A percentile compares a stretch with the other conserved stretches of the same genome.
These are phyloP conservation scores for Cantharis rufa DNA, from an alignment of 2,888 invertebrate species.

Conservation along the genomic window DNA sequence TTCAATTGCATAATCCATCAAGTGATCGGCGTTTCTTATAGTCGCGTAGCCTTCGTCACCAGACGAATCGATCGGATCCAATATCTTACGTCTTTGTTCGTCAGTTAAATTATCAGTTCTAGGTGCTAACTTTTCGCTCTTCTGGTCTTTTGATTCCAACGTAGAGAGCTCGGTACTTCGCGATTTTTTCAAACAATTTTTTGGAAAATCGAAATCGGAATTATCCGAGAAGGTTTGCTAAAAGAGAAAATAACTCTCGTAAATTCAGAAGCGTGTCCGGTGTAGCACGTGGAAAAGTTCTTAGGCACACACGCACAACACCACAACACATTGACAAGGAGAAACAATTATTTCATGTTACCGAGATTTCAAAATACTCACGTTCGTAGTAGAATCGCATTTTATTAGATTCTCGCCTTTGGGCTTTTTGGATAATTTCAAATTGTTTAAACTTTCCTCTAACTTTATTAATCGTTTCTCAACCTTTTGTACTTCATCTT, in stretches of 20 bases:
- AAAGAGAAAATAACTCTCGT: not conserved
- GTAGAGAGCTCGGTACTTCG: not conserved
- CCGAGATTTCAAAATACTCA: not conserved
- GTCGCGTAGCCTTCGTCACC: conserved; percentile 3
- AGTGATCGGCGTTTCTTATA: not conserved
- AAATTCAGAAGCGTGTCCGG: not conserved
- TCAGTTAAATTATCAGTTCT: conserved; percentile 20
- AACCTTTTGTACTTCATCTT: conserved; percentile 47
- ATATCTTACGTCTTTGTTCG: conserved; percentile 17
- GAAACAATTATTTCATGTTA: too few species aligned
- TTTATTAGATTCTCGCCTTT: not conserved
- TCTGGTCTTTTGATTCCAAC: not conserved
- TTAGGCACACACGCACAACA: too few species aligned
- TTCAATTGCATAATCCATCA: not conserved
- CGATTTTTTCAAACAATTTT: not conserved
- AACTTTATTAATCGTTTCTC: conserved; percentile 45
- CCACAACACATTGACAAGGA: too few species aligned
- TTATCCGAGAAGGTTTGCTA: not conserved
- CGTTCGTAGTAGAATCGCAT: not conserved
- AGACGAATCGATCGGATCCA: conserved; percentile 1
- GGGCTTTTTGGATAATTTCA: not conserved
- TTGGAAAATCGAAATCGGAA: not conserved
- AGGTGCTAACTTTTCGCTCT: not conserved
- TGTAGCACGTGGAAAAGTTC: not conserved
- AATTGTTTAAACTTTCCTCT: conserved; percentile 38